Evolutionary conservation across 2,113 vertebrate species (phyloP).

Genomic region (Lepus europaeus): DNA sequence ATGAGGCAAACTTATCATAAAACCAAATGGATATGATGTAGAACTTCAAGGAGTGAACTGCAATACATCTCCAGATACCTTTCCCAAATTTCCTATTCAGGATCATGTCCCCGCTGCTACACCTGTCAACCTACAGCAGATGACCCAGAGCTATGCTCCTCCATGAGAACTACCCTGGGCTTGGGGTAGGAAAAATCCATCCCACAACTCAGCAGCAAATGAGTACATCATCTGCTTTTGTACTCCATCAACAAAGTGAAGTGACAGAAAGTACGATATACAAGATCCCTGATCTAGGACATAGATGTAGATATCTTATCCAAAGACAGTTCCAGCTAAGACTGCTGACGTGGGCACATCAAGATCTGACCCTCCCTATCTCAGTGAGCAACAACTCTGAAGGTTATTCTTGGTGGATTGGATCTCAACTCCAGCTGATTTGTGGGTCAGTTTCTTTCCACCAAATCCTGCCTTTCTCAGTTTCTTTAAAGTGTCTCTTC

Average conservation of each 20-base stretch:
- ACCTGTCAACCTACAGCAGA: not conserved
- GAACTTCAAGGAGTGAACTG: not conserved
- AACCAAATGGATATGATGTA: not conserved
- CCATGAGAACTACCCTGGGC: not conserved
- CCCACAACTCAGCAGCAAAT: too few relatives aligned
- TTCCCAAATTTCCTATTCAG: not conserved
- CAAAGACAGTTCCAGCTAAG: not conserved
- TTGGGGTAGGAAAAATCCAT: not conserved
- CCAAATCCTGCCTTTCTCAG: not conserved
- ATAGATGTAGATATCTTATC: not conserved
- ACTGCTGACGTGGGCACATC: not conserved
- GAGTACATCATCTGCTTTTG: too few relatives aligned
- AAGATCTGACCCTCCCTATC: not conserved
- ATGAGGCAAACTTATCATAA: not conserved
- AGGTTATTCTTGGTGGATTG: not conserved
- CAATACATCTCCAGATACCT: rapidly evolving
- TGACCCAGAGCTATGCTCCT: not conserved
- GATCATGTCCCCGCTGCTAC: not conserved
- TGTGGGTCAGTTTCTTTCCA: not conserved
- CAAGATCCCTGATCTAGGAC: not conserved
- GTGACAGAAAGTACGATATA: not conserved
- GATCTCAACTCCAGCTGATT: not conserved
- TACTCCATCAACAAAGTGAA: not conserved
- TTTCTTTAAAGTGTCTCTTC: not conserved
- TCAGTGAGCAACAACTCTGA: not conserved